phyloP scores from a whole-genome alignment of 2,888 invertebrate species.

The Drosophila rubida region DNA sequence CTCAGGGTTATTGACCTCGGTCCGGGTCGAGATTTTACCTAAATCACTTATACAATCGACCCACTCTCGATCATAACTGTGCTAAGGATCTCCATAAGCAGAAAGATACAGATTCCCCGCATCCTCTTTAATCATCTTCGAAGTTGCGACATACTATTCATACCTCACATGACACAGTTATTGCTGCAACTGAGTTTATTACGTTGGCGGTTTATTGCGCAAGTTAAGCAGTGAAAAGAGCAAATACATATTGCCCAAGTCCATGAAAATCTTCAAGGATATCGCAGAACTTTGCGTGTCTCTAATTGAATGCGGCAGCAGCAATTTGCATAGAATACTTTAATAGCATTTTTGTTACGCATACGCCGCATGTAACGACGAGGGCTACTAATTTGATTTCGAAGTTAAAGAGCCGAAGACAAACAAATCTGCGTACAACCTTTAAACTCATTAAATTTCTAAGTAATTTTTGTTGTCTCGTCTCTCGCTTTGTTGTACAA shows the following conservation, averaged over 20 bases:
- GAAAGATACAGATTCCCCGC: too few species aligned
- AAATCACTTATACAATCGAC: background rate
- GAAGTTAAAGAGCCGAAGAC: background rate
- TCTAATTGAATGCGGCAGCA: conserved; percentile 27
- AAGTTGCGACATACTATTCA: background rate
- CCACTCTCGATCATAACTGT: background rate
- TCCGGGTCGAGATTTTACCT: background rate
- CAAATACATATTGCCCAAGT: conserved; percentile 4
- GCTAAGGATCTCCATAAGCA: background rate
- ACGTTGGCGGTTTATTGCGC: conserved; percentile 22
- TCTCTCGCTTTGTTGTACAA: conserved; percentile 19
- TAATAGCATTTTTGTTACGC: background rate
- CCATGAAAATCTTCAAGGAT: conserved; percentile 7
- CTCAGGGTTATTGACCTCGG: conserved; percentile 25
- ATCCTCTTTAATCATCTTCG: background rate
- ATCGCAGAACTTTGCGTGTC: conserved; percentile 18
- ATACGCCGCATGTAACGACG: conserved; percentile 5
- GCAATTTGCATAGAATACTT: conserved; percentile 23
- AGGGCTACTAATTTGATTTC: conserved; percentile 22
- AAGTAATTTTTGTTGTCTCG: conserved; percentile 23
- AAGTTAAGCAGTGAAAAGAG: conserved; percentile 10
- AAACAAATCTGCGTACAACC: conserved; percentile 11
- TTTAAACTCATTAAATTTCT: conserved; percentile 28
- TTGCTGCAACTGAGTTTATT: conserved; percentile 2
- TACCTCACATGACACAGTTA: background rate